Evolutionary conservation across 2,797 vertebrate species (phyloP).

Genomic region (Acanthiza pusilla): DNA sequence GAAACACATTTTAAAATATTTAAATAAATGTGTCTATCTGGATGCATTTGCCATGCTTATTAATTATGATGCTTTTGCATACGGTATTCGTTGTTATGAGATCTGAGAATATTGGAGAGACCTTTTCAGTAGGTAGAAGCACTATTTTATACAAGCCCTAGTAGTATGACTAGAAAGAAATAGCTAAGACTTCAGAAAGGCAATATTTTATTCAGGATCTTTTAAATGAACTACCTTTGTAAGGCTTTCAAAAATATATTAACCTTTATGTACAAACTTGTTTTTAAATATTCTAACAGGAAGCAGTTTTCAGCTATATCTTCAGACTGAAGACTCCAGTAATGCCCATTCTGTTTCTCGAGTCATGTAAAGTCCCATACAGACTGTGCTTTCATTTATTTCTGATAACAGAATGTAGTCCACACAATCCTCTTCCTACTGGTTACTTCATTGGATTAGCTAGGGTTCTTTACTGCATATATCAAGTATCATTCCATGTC

Average conservation of each 20-base stretch:
- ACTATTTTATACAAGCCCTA: neutral
- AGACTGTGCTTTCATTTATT: neutral
- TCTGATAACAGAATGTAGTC: neutral
- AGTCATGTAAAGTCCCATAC: neutral
- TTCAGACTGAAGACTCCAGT: neutral
- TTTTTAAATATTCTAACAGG: neutral
- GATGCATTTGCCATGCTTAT: neutral
- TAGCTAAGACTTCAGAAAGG: neutral
- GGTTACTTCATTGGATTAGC: neutral
- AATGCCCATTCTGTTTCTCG: neutral
- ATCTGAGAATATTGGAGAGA: accelerated
- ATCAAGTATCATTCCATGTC: neutral
- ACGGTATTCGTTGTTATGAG: neutral
- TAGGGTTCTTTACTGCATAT: neutral
- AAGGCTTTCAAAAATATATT: neutral
- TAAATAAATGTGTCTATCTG: neutral
- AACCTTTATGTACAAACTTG: neutral
- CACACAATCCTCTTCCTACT: neutral
- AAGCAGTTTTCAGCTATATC: neutral
- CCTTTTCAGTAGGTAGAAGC: neutral
- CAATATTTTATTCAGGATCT: neutral
- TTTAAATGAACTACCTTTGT: neutral
- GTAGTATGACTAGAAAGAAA: neutral
- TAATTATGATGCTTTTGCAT: neutral
- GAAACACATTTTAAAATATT: neutral